Percentiles rank a stretch among this genome's conserved stretches.
Evolutionary conservation across 2,888 invertebrate genomes (phyloP).

Genomic region (Monopis laevigella): DNA sequence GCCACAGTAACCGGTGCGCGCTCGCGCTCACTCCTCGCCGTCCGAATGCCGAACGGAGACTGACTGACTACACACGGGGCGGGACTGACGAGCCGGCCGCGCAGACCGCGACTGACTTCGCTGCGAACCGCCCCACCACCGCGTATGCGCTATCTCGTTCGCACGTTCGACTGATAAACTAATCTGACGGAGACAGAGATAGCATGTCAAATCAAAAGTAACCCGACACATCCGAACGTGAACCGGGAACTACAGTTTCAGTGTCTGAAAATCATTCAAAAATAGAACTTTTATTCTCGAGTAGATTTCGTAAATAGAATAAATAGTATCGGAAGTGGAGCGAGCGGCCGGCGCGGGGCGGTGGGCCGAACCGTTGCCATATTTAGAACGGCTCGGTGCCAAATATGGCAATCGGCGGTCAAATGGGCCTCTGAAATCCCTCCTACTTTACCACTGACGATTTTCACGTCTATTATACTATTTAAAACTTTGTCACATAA

Average conservation of each 20-base stretch:
- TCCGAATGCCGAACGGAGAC: slow-evolving; percentile 64
- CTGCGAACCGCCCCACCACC: slow-evolving; percentile 27
- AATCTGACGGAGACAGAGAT: slow-evolving; percentile 21
- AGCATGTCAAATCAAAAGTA: neutral
- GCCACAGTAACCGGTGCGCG: slow-evolving; percentile 68
- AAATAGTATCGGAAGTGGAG: slow-evolving; percentile 64
- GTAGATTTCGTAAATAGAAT: slow-evolving; percentile 68
- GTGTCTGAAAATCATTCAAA: slow-evolving; percentile 62
- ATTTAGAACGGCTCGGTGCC: slow-evolving; percentile 84
- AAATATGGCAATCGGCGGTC: slow-evolving; percentile 83
- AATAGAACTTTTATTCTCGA: slow-evolving; percentile 65
- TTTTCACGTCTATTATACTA: slow-evolving; percentile 56
- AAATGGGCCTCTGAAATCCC: slow-evolving; percentile 83
- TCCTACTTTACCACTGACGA: slow-evolving; percentile 67
- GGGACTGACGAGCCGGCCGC: slow-evolving; percentile 68
- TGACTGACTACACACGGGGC: slow-evolving; percentile 61
- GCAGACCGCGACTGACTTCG: slow-evolving; percentile 68
- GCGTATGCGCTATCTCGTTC: slow-evolving; percentile 11
- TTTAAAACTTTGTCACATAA: slow-evolving; percentile 56
- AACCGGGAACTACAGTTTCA: slow-evolving; percentile 56
- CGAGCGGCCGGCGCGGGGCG: slow-evolving; percentile 55
- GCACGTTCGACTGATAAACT: slow-evolving; percentile 39
- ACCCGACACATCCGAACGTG: slow-evolving; percentile 50
- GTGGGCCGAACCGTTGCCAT: slow-evolving; percentile 80
- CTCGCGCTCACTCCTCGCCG: slow-evolving; percentile 60